phyloP scores from a whole-genome alignment of 1,140 invertebrate genomes.

The Euglossa dilemma region DNA sequence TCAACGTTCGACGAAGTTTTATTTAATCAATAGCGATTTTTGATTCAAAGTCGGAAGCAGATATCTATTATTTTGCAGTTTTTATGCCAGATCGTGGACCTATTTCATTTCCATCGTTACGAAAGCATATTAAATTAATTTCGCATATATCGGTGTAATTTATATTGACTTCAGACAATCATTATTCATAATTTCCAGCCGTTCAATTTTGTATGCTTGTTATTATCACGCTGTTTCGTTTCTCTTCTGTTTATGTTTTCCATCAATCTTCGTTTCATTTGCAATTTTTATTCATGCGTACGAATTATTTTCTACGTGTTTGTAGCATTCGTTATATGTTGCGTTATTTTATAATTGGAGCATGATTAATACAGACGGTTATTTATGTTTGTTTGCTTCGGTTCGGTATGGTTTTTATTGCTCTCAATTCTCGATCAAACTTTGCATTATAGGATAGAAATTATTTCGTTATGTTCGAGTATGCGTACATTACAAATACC shows the following conservation, averaged over 20 bases:
- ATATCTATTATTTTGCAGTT: neutral
- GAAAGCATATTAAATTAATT: neutral
- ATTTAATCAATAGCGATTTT: neutral
- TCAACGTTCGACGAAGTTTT: neutral
- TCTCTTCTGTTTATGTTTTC: neutral
- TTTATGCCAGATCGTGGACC: neutral
- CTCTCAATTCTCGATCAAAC: neutral
- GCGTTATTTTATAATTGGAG: slow-evolving; percentile 31
- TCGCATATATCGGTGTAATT: slow-evolving; percentile 10
- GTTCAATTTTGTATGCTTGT: slow-evolving; percentile 14
- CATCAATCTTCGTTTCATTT: slow-evolving; percentile 1
- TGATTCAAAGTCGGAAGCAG: neutral
- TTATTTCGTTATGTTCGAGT: neutral
- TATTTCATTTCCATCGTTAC: neutral
- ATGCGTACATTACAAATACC: neutral
- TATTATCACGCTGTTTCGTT: slow-evolving; percentile 21
- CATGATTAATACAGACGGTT: neutral
- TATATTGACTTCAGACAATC: neutral
- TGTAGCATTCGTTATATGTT: neutral
- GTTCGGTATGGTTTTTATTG: neutral
- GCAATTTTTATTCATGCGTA: slow-evolving; percentile 1
- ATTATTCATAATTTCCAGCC: slow-evolving; percentile 3
- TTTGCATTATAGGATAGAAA: neutral
- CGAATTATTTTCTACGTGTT: neutral
- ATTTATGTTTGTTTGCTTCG: neutral